Evolutionary conservation across 2,888 invertebrate species (phyloP).

Genomic region (Orthosia gothica): DNA sequence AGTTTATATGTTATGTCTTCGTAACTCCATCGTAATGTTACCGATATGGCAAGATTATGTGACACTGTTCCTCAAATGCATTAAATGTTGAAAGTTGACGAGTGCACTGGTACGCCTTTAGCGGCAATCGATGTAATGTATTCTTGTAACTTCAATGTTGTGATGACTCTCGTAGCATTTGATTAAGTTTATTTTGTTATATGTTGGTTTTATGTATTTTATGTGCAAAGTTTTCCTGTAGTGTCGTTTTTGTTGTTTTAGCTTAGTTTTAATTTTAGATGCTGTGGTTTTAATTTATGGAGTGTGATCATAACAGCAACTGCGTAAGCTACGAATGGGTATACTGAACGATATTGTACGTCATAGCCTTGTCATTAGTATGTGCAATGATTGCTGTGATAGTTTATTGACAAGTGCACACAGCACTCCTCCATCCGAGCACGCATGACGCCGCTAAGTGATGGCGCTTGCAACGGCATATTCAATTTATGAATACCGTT

Average conservation of each 20-base stretch:
- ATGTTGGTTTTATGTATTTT: too few species aligned
- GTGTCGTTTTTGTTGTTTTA: background rate
- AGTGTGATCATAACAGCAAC: background rate
- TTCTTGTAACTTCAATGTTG: constrained; percentile 1
- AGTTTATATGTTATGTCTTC: constrained; percentile 52
- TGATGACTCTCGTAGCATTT: constrained; percentile 1
- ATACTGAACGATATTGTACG: background rate
- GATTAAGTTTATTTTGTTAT: too few species aligned
- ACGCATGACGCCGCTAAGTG: constrained; percentile 47
- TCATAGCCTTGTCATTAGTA: constrained; percentile 25
- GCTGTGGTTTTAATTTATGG: background rate
- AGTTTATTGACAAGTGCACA: constrained; percentile 56
- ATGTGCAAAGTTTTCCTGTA: background rate
- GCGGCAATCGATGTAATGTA: constrained; percentile 32
- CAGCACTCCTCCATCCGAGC: constrained; percentile 39
- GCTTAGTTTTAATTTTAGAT: background rate
- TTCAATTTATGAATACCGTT: constrained; percentile 63
- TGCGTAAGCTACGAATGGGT: background rate
- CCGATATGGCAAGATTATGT: constrained; percentile 62
- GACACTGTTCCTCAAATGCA: constrained; percentile 46
- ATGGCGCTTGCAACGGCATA: constrained; percentile 61
- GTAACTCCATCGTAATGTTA: constrained; percentile 59
- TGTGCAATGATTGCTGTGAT: constrained; percentile 27
- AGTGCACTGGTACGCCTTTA: constrained; percentile 13
- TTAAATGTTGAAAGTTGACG: constrained; percentile 47